Conservation (phyloP, 2,113 vertebrate genomes). For the Ceyx melanurus region DNA sequence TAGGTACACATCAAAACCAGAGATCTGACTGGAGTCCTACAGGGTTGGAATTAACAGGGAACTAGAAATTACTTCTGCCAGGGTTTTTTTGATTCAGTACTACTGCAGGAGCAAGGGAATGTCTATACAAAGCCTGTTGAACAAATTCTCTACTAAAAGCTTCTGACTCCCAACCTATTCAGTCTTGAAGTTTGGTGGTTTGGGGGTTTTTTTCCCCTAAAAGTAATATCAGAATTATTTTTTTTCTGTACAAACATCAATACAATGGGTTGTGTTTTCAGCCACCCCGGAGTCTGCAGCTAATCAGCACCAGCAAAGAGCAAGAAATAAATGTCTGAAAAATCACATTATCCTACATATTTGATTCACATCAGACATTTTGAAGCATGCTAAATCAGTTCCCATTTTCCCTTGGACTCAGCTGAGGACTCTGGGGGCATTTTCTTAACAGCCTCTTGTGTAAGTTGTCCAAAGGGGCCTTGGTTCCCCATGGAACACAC, state of each 20-base stretch:
- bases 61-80: neutral
- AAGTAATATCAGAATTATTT: neutral
- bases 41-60: neutral
- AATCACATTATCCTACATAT: neutral
- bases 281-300: neutral
- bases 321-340: neutral
- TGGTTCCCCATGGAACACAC: fast-evolving
- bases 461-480: neutral
- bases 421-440: neutral
- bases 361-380: neutral
- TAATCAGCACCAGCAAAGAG: neutral
- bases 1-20: neutral
- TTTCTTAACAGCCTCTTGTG: neutral
- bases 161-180: neutral
- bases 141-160: neutral
- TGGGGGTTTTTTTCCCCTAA: neutral
- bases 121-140: neutral
- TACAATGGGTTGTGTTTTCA: neutral
- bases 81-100: neutral
- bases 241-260: neutral
- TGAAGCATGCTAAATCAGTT: neutral
- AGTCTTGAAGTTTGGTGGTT: neutral
- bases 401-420: neutral
- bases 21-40: neutral
- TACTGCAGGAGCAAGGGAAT: neutral